Evolutionary conservation across 2,888 invertebrate genomes (phyloP).

Genomic region (Psylliodes chrysocephalus): DNA sequence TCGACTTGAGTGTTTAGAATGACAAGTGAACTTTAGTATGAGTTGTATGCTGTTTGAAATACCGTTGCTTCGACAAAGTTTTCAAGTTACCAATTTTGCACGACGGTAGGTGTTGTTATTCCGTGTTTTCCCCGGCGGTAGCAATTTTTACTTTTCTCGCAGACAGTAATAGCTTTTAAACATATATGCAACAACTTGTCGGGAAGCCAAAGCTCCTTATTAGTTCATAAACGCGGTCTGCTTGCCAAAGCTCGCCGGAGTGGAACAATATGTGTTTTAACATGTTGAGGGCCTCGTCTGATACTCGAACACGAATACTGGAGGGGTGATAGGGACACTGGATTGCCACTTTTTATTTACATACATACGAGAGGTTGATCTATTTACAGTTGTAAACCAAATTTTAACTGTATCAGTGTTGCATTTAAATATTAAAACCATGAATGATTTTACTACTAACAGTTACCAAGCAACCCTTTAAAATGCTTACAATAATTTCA

Average conservation of each 20-base stretch:
- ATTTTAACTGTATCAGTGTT: too few species aligned
- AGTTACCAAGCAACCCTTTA: too few species aligned
- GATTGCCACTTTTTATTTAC: too few species aligned
- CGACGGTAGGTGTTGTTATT: conserved; percentile 49
- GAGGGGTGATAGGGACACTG: too few species aligned
- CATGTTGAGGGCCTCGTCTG: too few species aligned
- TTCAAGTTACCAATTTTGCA: conserved; percentile 54
- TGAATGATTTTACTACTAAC: too few species aligned
- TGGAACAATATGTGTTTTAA: too few species aligned
- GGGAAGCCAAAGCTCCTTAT: not conserved
- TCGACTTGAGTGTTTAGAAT: conserved; percentile 60
- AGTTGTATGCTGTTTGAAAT: conserved; percentile 48
- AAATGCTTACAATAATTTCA: too few species aligned
- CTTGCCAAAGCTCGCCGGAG: not conserved
- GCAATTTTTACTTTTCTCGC: conserved; percentile 2
- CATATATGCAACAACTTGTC: conserved; percentile 4
- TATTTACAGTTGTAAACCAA: too few species aligned
- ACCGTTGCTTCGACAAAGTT: conserved; percentile 46
- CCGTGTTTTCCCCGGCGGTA: conserved; percentile 6
- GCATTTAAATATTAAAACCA: too few species aligned
- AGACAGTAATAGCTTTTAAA: conserved; percentile 1
- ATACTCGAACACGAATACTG: too few species aligned
- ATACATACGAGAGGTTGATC: too few species aligned
- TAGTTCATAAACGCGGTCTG: not conserved
- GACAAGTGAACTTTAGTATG: conserved; percentile 53